A percentile compares a stretch with the other conserved stretches of the same genome.
Conservation (phyloP, 2,113 vertebrate species). For the Calypte anna region DNA sequence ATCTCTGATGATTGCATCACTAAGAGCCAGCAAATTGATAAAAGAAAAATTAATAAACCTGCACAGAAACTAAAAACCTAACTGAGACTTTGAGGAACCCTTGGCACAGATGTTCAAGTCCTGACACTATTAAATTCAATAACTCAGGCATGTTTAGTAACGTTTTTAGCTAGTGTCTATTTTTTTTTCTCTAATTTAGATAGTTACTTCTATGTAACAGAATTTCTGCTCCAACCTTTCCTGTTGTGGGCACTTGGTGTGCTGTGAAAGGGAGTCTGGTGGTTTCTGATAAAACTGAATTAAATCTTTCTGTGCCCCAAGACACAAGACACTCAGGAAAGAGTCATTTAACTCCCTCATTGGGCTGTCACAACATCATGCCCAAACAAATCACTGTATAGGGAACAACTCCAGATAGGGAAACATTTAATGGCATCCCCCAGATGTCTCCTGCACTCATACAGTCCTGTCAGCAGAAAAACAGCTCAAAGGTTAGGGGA, state of each 20-base stretch:
- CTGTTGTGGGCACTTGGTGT: fast-evolving
- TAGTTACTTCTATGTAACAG: neutral
- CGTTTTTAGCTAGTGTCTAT: neutral
- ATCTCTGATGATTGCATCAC: neutral
- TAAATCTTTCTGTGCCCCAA: neutral
- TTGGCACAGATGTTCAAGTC: neutral
- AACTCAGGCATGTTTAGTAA: neutral
- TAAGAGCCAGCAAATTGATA: neutral
- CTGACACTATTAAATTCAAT: neutral
- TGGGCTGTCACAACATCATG: fast-evolving
- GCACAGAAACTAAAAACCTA: neutral
- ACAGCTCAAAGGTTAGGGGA: neutral
- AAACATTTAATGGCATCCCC: neutral
- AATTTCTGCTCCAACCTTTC: neutral
- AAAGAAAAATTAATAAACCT: neutral
- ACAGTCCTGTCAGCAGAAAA: neutral
- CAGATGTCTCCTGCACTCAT: neutral
- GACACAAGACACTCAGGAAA: neutral
- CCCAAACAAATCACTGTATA: fast-evolving
- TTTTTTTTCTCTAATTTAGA: neutral
- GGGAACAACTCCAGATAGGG: neutral
- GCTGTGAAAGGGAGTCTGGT: neutral
- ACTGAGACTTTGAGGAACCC: neutral
- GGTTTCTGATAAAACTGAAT: neutral
- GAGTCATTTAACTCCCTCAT: neutral